Evolutionary conservation across 1,140 invertebrate genomes (phyloP).

Genomic region (Drosophila busckii): DNA sequence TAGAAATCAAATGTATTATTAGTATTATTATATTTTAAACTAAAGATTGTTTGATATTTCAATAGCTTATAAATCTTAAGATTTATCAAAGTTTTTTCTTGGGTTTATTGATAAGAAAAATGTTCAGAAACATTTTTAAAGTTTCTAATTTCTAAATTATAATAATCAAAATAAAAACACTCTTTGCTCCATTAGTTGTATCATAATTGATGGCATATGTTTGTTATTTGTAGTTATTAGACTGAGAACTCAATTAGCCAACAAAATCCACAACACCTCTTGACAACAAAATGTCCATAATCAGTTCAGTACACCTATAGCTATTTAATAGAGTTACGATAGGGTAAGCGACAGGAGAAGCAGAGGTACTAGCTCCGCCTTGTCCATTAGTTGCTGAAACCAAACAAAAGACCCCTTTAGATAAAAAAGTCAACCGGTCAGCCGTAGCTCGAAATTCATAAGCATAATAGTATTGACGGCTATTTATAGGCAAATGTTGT

Average conservation of each 20-base stretch:
- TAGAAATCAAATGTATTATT: too few species aligned
- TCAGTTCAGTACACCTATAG: slow-evolving; percentile 22
- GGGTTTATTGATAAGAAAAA: too few species aligned
- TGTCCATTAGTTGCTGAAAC: slow-evolving; percentile 44
- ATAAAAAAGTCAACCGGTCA: slow-evolving; percentile 46
- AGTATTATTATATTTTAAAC: too few species aligned
- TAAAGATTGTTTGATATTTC: too few species aligned
- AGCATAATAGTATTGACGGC: slow-evolving; percentile 59
- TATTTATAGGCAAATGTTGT: slow-evolving; percentile 46
- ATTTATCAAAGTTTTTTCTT: too few species aligned
- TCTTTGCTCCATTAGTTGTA: neutral
- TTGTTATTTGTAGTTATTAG: slow-evolving; percentile 32
- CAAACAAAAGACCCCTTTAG: slow-evolving; percentile 76
- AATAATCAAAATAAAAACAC: neutral
- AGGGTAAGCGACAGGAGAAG: too few species aligned
- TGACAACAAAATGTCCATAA: slow-evolving; percentile 46
- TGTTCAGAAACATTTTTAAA: too few species aligned
- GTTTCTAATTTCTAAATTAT: too few species aligned
- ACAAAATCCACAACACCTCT: slow-evolving; percentile 21
- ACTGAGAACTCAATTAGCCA: slow-evolving; percentile 62
- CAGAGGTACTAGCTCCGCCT: slow-evolving; percentile 48
- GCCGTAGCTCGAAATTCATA: slow-evolving; percentile 53
- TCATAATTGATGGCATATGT: slow-evolving; percentile 35
- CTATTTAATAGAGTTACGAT: slow-evolving; percentile 10
- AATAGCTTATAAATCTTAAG: too few species aligned